A percentile compares a stretch with the other conserved stretches of the same genome.
These are phyloP conservation scores for Drosophila mercatorum DNA, from an alignment of 2,888 invertebrate genomes.

Conservation along the genomic window DNA sequence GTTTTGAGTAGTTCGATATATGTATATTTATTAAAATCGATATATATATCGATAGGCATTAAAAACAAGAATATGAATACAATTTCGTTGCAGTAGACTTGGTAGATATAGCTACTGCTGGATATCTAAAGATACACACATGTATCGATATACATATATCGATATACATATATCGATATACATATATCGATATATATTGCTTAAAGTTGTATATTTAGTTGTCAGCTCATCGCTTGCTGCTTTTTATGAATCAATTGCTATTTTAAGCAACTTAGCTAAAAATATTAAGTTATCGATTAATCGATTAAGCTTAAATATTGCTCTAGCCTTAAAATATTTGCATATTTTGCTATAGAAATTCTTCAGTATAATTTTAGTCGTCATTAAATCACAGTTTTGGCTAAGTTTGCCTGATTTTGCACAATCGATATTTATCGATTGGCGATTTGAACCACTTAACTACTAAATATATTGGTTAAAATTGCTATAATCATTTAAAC, in stretches of 20 bases:
- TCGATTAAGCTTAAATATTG: neutral
- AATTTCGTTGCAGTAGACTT: neutral
- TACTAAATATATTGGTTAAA: no score
- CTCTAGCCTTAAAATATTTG: no score
- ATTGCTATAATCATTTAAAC: no score
- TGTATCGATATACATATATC: constrained; percentile 1
- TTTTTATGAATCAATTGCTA: neutral
- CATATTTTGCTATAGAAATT: neutral
- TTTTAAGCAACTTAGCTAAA: neutral
- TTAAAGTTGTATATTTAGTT: neutral
- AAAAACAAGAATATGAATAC: neutral
- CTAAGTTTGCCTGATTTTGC: neutral
- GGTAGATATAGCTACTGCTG: no score
- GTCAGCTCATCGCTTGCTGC: neutral
- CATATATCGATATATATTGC: neutral
- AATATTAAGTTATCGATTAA: neutral
- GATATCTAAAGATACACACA: neutral
- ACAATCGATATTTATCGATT: neutral
- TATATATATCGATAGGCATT: neutral
- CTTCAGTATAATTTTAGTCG: no score
- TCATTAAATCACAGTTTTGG: neutral
- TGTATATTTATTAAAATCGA: neutral
- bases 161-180: neutral
- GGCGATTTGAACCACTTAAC: no score
- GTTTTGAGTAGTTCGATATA: neutral